phyloP scores from a whole-genome alignment of 2,797 vertebrate genomes.

The Avahi laniger region DNA sequence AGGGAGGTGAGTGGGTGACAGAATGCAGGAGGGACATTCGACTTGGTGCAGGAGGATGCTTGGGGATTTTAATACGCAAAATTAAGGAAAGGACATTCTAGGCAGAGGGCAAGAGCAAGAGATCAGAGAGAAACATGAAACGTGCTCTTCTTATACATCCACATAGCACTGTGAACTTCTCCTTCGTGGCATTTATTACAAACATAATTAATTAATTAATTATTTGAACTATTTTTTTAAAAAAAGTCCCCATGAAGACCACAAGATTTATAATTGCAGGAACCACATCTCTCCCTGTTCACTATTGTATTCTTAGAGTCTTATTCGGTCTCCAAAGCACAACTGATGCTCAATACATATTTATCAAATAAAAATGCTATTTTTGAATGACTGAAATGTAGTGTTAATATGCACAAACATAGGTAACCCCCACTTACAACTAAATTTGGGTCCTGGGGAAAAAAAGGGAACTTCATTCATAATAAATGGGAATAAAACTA shows the following conservation, averaged over 20 bases:
- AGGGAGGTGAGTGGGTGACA: neutral
- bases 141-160: neutral
- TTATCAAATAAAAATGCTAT: neutral
- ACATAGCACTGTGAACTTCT: neutral
- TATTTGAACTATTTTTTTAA: neutral
- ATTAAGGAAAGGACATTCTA: neutral
- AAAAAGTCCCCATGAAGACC: neutral
- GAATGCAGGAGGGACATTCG: neutral
- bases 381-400: neutral
- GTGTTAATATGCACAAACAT: neutral
- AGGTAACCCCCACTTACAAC: neutral
- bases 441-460: neutral
- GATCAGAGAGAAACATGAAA: neutral
- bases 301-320: neutral
- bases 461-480: neutral
- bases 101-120: neutral
- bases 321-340: neutral
- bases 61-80: neutral
- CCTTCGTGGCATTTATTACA: neutral
- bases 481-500: constrained; percentile 6
- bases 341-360: neutral
- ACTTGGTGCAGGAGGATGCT: neutral
- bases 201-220: neutral
- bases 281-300: neutral
- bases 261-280: neutral